Percentiles rank a stretch among this genome's conserved stretches.
phyloP scores from a whole-genome alignment of 2,797 vertebrate genomes.

The Sebastes dallii region DNA sequence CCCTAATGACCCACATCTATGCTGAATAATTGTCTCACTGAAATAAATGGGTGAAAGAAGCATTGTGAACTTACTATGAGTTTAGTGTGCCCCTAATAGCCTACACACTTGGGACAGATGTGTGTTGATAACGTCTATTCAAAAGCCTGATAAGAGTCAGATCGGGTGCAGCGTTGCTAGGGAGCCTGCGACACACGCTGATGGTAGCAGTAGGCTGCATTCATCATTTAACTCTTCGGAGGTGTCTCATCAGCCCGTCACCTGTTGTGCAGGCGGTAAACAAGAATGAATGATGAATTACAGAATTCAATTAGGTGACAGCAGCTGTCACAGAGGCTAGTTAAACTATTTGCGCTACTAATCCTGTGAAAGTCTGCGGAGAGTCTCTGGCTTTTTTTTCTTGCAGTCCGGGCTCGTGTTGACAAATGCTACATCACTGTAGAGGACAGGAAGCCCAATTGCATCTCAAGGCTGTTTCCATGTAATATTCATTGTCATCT shows the following conservation, averaged over 20 bases:
- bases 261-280: slow-evolving; percentile 63
- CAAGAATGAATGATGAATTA: slow-evolving; percentile 67
- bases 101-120: no score
- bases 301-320: slow-evolving; percentile 68
- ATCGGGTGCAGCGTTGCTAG: neutral
- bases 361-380: slow-evolving; percentile 35
- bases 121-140: no score
- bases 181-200: slow-evolving; percentile 12
- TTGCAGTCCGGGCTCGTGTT: slow-evolving; percentile 40
- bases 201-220: slow-evolving; percentile 52
- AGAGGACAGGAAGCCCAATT: slow-evolving; percentile 56
- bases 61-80: no score
- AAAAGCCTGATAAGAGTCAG: neutral
- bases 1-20: no score
- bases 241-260: slow-evolving; percentile 60
- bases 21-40: no score
- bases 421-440: slow-evolving; percentile 61
- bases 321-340: slow-evolving; percentile 62
- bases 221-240: slow-evolving; percentile 62
- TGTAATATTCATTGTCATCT: slow-evolving; percentile 82
- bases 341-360: slow-evolving; percentile 55
- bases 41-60: accelerated
- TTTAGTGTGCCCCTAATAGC: no score
- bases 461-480: slow-evolving; percentile 74
- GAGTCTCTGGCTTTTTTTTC: neutral